phyloP scores from a whole-genome alignment of 2,888 invertebrate genomes.

The Drosophila quinaria region DNA sequence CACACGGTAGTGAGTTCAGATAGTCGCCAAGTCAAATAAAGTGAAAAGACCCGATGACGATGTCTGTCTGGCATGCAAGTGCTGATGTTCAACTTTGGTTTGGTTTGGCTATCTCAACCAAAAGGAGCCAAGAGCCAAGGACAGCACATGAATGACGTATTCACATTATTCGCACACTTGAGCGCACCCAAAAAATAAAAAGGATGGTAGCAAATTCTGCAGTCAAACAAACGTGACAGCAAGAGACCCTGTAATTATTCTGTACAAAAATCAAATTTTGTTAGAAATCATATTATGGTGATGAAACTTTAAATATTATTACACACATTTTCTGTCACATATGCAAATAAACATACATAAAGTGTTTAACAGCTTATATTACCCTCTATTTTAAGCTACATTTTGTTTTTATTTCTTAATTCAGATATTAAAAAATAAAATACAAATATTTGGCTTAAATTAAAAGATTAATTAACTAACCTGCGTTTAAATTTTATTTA shows the following conservation, averaged over 20 bases:
- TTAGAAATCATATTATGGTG: neutral
- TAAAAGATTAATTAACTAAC: too few relatives aligned
- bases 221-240: neutral
- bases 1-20: neutral
- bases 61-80: constrained; percentile 46
- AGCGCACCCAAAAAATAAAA: constrained; percentile 50
- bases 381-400: too few relatives aligned
- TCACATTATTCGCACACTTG: constrained; percentile 68
- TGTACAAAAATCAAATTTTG: neutral
- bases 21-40: constrained; percentile 55
- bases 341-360: too few relatives aligned
- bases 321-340: too few relatives aligned
- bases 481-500: too few relatives aligned
- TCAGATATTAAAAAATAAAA: too few relatives aligned
- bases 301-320: too few relatives aligned
- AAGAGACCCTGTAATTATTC: neutral
- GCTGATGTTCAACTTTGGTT: constrained; percentile 21
- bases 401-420: too few relatives aligned
- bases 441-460: too few relatives aligned
- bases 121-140: constrained; percentile 33
- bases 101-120: constrained; percentile 25
- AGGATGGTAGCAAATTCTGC: neutral
- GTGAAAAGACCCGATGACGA: constrained; percentile 42
- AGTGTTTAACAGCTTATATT: too few relatives aligned
- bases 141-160: constrained; percentile 52